Evolutionary conservation across 2,113 vertebrate genomes (phyloP).

Genomic region (Tragelaphus buxtoni): DNA sequence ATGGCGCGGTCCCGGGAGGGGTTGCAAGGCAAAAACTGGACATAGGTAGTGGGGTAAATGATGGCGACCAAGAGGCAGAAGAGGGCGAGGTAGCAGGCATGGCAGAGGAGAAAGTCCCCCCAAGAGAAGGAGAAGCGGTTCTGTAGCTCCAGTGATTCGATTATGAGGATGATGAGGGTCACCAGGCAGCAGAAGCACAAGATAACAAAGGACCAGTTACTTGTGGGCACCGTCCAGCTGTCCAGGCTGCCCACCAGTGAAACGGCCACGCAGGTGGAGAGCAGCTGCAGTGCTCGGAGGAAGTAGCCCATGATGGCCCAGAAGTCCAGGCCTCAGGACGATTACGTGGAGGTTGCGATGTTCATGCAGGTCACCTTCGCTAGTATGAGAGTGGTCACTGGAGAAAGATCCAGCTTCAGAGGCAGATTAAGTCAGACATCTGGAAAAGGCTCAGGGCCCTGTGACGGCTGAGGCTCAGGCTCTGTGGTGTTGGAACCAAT

Average conservation of each 20-base stretch:
- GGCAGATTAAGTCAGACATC: too few relatives aligned
- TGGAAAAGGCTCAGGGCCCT: not conserved
- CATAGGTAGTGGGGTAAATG: not conserved
- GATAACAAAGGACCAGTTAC: slow-evolving; percentile 74
- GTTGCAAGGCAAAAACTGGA: not conserved
- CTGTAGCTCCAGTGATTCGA: accelerated
- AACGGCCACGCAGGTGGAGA: slow-evolving; percentile 89
- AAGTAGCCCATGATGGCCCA: slow-evolving; percentile 80
- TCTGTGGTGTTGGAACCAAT: not conserved
- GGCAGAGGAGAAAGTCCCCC: not conserved
- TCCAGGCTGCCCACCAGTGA: slow-evolving; percentile 83
- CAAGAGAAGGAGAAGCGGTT: accelerated
- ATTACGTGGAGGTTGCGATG: accelerated
- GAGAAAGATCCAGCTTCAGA: not conserved
- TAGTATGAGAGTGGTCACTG: not conserved
- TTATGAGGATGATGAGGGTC: not conserved
- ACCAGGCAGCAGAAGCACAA: not conserved
- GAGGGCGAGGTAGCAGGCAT: not conserved
- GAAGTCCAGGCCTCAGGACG: slow-evolving; percentile 42
- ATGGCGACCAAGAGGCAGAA: not conserved
- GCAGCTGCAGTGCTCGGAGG: slow-evolving; percentile 82
- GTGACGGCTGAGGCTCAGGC: not conserved
- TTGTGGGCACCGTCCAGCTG: slow-evolving; percentile 29
- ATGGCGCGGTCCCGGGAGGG: slow-evolving; percentile 77
- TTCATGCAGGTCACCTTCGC: not conserved